Conservation (phyloP, 1,140 invertebrate genomes). For the Listronotus oregonensis region DNA sequence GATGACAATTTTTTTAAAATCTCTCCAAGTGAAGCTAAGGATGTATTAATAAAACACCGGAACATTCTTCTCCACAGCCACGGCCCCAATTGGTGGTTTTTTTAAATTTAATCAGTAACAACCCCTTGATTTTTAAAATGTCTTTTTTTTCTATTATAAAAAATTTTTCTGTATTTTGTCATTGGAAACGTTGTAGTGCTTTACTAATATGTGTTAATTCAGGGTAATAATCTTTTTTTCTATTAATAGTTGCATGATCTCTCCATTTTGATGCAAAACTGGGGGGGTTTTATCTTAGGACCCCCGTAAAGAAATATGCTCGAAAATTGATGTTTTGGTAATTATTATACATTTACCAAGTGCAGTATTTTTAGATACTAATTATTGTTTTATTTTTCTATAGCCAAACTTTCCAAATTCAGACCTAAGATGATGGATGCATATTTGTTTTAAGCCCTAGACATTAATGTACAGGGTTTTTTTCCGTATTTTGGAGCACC, state of each 20-base stretch:
- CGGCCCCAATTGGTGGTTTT: slow-evolving; percentile 66
- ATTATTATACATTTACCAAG: no score
- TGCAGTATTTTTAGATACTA: no score
- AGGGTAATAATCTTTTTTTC: neutral
- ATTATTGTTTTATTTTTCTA: no score
- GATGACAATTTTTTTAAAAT: slow-evolving; percentile 68
- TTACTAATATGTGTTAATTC: neutral
- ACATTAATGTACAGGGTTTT: no score
- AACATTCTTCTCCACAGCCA: slow-evolving; percentile 60
- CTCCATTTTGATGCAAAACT: no score
- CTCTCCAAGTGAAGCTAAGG: slow-evolving; percentile 65
- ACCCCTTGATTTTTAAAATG: neutral
- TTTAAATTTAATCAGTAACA: neutral
- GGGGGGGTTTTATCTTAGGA: no score
- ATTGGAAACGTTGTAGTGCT: neutral
- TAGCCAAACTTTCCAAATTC: no score
- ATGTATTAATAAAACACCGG: slow-evolving; percentile 66
- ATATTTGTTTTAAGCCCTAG: no score
- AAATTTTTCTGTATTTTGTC: neutral
- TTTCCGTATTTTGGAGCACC: no score
- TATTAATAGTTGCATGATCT: neutral
- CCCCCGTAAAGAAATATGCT: no score
- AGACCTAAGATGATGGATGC: no score
- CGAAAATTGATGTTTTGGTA: no score
- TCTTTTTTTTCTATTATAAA: neutral